Conservation (phyloP, 1,140 invertebrate genomes). For the Drosophila repleta region DNA sequence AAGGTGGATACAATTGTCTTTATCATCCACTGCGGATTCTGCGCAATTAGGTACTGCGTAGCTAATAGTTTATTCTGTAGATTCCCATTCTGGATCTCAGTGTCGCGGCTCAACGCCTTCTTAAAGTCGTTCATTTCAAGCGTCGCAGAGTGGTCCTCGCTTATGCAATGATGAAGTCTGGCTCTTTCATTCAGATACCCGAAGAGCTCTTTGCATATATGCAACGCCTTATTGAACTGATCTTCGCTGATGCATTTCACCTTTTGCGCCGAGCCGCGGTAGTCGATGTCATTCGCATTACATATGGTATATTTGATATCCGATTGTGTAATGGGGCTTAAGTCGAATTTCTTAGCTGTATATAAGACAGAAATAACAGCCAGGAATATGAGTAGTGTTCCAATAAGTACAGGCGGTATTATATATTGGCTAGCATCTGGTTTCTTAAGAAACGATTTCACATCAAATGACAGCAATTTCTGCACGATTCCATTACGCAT, state of each 20-base stretch:
- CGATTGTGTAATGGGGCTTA: conserved; percentile 53
- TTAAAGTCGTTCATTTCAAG: conserved; percentile 85
- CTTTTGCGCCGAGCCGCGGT: conserved; percentile 17
- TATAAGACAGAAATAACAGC: conserved; percentile 65
- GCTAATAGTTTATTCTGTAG: conserved; percentile 87
- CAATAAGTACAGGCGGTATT: conserved; percentile 69
- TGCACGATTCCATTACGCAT: conserved; percentile 35
- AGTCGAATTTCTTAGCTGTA: conserved; percentile 55
- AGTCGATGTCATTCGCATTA: conserved; percentile 38
- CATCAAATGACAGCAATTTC: conserved; percentile 37
- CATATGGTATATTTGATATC: conserved; percentile 61
- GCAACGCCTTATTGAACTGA: conserved; percentile 40
- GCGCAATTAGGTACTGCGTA: conserved; percentile 88
- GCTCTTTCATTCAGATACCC: conserved; percentile 62
- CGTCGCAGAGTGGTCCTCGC: conserved; percentile 79
- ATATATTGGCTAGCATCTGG: conserved; percentile 52
- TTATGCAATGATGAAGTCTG: conserved; percentile 85
- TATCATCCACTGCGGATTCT: conserved; percentile 89
- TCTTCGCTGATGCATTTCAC: conserved; percentile 53
- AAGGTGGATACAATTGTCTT: conserved; percentile 57
- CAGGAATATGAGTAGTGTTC: conserved; percentile 61
- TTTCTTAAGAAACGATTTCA: conserved; percentile 54
- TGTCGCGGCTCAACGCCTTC: conserved; percentile 28
- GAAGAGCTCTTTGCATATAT: conserved; percentile 54
- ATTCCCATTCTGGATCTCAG: conserved; percentile 75